Percentiles rank a stretch among this genome's conserved stretches.
Evolutionary conservation across 2,888 invertebrate genomes (phyloP).

Genomic region (Euplexia lucipara): DNA sequence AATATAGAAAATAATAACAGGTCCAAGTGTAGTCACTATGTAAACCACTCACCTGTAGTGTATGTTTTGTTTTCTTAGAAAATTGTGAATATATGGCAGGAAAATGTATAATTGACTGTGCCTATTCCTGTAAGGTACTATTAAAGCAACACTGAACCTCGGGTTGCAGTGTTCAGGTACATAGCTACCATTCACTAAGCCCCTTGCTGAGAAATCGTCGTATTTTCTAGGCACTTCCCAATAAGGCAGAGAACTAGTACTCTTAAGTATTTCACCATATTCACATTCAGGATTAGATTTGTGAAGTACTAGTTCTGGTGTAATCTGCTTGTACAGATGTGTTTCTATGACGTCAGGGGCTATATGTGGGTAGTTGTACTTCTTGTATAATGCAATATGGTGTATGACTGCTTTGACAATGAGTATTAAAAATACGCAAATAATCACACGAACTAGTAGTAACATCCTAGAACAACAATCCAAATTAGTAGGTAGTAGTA

Average conservation of each 20-base stretch:
- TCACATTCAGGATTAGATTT: slow-evolving; percentile 75
- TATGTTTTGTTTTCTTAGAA: slow-evolving; percentile 95
- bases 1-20: no score
- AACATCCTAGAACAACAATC: slow-evolving; percentile 69
- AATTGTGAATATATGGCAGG: slow-evolving; percentile 96
- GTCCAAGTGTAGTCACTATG: background rate
- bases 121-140: slow-evolving; percentile 95
- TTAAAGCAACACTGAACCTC: slow-evolving; percentile 93
- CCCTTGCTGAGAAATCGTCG: slow-evolving; percentile 73
- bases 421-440: slow-evolving; percentile 58
- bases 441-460: slow-evolving; percentile 70
- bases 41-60: slow-evolving; percentile 92
- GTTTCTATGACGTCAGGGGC: slow-evolving; percentile 46
- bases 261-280: slow-evolving; percentile 77
- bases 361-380: slow-evolving; percentile 57
- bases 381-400: slow-evolving; percentile 28
- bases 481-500: no score
- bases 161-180: slow-evolving; percentile 81
- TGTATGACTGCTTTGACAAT: slow-evolving; percentile 42
- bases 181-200: slow-evolving; percentile 80
- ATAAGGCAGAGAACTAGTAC: slow-evolving; percentile 64
- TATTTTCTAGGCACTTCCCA: slow-evolving; percentile 72
- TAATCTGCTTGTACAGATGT: slow-evolving; percentile 41
- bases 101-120: slow-evolving; percentile 94
- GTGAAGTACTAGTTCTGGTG: slow-evolving; percentile 67